Percentiles rank a stretch among this genome's conserved stretches.
phyloP scores from a whole-genome alignment of 2,888 invertebrate genomes.

The Pristionchus entomophagus region DNA sequence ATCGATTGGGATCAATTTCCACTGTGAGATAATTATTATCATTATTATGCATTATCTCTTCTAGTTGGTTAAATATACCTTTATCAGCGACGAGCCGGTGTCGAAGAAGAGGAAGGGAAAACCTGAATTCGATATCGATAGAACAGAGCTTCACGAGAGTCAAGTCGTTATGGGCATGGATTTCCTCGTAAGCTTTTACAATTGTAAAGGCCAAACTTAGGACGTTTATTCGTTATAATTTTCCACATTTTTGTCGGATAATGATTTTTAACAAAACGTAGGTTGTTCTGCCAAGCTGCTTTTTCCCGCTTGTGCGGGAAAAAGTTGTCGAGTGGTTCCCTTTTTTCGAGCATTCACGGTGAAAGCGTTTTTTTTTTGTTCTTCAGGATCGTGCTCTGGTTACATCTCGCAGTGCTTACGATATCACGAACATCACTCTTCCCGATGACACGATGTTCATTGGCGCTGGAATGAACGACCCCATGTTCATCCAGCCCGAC shows the following conservation, averaged over 20 bases:
- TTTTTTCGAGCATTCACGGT: too few relatives aligned
- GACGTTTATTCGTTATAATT: too few relatives aligned
- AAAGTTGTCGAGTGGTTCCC: too few relatives aligned
- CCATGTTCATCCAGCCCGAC: constrained; percentile 11
- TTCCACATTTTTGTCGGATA: too few relatives aligned
- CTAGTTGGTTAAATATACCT: background rate
- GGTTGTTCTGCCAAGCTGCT: too few relatives aligned
- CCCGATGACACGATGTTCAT: constrained; percentile 24
- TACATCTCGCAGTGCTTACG: background rate
- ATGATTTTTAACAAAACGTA: too few relatives aligned
- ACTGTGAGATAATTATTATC: background rate
- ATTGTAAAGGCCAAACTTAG: too few relatives aligned
- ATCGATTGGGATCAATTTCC: constrained; percentile 3
- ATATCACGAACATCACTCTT: constrained; percentile 25
- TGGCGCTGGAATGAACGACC: background rate
- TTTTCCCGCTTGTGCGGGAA: too few relatives aligned
- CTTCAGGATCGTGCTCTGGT: constrained; percentile 23
- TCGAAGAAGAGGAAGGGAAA: background rate
- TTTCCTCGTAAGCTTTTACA: constrained; percentile 3
- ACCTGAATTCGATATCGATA: background rate
- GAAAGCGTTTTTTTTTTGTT: too few relatives aligned
- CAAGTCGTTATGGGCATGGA: constrained; percentile 32
- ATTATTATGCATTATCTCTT: background rate
- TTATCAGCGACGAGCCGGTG: background rate
- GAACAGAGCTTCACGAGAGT: background rate